Evolutionary conservation across 2,797 vertebrate species (phyloP), one percentile per base, ranked within the genome.

Genomic region (Coreius guichenoti): DNA sequence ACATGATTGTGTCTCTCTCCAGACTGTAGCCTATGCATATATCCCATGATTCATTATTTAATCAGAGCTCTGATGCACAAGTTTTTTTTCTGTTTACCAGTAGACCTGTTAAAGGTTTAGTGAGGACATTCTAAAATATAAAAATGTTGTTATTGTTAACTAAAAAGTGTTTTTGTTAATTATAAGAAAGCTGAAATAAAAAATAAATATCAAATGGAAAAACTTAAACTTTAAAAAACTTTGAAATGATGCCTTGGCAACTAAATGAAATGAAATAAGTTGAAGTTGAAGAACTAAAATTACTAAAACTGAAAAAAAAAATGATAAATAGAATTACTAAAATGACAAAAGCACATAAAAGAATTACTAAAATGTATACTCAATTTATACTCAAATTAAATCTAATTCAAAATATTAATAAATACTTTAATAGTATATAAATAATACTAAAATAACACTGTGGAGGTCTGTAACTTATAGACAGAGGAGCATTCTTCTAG

Each of bases 11-110:
- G 39, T 45, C 58, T 54, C 19, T 26, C 11, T 31, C 39, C 7
- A 63, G 19, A 73, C 81, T 63, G 54, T 17, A 47, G 26, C 19
- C 54, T 31, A 61, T 63, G 36, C 68, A 61, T 61, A 8, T 45
- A 45, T 82, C 69, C 81, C 36, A 82, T 61, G 68, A 82, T 31
- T 82, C 68, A 73, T 73, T 61, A n/a, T 73, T 82, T 61, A 73
- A 61, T 73, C 54, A 17, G 36, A 63, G 36, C 17, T 72, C 49
- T 81, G 16, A 70, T 65, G 23, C 67, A 26, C 33, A 39, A 39
- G 8, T 39, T 33, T 54, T 73, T 73, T 61, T 82, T 72, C 51
- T 70, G n/a, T 82, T 31, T 7, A 63, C n/a, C 17, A 17, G 8
- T 56, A 45, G 36, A 68, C 8, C 1, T 43, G 51, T 61, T 82